Evolutionary conservation across 2,797 vertebrate genomes (phyloP).

Genomic region (Euphonia xanthogaster): DNA sequence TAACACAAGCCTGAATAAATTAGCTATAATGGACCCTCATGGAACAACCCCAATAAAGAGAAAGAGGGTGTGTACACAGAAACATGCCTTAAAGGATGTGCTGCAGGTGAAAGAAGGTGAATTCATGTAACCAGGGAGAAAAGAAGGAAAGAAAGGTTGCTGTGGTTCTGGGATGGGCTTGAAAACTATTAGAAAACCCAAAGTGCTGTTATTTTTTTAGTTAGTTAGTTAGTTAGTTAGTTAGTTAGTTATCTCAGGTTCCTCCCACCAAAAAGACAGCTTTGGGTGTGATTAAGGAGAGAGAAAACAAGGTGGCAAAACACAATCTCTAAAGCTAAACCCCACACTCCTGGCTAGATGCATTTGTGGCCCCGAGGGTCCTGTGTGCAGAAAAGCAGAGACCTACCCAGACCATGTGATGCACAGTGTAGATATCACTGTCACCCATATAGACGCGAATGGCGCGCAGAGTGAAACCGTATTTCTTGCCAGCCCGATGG

Average conservation of each 20-base stretch:
- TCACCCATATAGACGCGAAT: slow-evolving; percentile 98
- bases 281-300: neutral
- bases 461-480: slow-evolving; percentile 94
- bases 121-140: slow-evolving; percentile 2
- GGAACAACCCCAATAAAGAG: slow-evolving; percentile 10
- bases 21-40: neutral
- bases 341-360: neutral
- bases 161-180: neutral
- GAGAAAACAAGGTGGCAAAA: neutral
- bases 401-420: slow-evolving; percentile 99
- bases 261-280: neutral
- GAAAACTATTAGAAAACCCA: neutral
- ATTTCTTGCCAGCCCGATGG: slow-evolving; percentile 94
- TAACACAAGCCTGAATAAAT: slow-evolving; percentile 29
- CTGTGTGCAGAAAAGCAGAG: slow-evolving; percentile 23
- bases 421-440: slow-evolving; percentile 92
- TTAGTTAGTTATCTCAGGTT: neutral
- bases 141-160: neutral
- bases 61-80: neutral
- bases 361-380: neutral
- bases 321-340: neutral
- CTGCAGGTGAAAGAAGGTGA: slow-evolving; percentile 8
- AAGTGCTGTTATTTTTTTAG: neutral
- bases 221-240: neutral
- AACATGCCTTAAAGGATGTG: slow-evolving; percentile 15